Conservation (phyloP, 1,140 invertebrate species). For the Elymnias hypermnestra region DNA sequence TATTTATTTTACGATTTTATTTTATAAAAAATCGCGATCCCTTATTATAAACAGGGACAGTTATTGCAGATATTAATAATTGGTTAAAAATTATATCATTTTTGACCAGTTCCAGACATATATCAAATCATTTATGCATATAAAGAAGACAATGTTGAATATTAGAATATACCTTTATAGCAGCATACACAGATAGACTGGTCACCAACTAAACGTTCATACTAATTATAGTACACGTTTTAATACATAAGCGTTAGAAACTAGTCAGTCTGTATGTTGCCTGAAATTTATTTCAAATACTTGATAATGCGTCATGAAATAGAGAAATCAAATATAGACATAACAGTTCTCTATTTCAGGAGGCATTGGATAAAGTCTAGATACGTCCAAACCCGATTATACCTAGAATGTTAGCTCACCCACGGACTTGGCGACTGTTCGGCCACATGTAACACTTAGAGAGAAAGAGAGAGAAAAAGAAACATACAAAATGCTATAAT, state of each 20-base stretch:
- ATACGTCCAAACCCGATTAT: slow-evolving; percentile 31
- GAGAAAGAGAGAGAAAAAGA: too few relatives aligned
- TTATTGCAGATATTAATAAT: too few relatives aligned
- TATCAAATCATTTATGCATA: too few relatives aligned
- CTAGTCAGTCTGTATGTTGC: background rate
- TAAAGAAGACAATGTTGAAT: too few relatives aligned
- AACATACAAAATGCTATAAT: slow-evolving; percentile 36
- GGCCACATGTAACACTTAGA: slow-evolving; percentile 51
- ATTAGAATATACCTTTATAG: too few relatives aligned
- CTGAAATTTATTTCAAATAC: background rate
- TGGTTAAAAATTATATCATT: too few relatives aligned
- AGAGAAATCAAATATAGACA: slow-evolving; percentile 29
- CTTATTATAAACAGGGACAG: too few relatives aligned
- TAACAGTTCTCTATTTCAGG: slow-evolving; percentile 26
- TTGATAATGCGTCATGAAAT: slow-evolving; percentile 10
- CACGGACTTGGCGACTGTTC: slow-evolving; percentile 55
- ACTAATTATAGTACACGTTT: too few relatives aligned
- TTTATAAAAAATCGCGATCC: too few relatives aligned
- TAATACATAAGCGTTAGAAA: background rate
- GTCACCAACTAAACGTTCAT: background rate
- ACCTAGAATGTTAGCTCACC: slow-evolving; percentile 43
- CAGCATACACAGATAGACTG: background rate
- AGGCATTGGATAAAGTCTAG: slow-evolving; percentile 32
- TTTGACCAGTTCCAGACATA: too few relatives aligned
- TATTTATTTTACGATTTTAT: too few relatives aligned